Evolutionary conservation across 2,888 invertebrate species (phyloP).

Genomic region (Esperia sulphurella): DNA sequence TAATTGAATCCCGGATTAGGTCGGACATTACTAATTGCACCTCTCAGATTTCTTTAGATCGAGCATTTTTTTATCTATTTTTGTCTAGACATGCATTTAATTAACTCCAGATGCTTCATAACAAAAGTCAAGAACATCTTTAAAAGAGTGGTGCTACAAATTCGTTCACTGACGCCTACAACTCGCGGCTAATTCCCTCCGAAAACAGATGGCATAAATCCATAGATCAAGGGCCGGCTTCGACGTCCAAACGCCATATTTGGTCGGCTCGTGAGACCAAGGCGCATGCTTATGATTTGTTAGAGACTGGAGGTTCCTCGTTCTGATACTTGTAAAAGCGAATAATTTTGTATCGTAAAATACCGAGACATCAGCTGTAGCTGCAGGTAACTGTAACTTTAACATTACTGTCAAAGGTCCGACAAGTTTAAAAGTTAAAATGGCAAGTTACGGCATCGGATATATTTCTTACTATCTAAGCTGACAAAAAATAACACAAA

Average conservation of each 20-base stretch:
- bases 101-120: neutral
- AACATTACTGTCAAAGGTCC: too few species aligned
- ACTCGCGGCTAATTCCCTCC: conserved; percentile 67
- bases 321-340: too few species aligned
- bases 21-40: too few species aligned
- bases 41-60: too few species aligned
- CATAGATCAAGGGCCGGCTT: conserved; percentile 53
- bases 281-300: conserved; percentile 71
- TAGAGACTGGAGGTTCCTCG: conserved; percentile 2
- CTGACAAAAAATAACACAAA: too few species aligned
- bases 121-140: neutral
- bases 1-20: too few species aligned
- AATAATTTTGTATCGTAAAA: too few species aligned
- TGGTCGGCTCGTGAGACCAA: conserved; percentile 63
- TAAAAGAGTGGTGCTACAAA: conserved; percentile 38
- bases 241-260: conserved; percentile 60
- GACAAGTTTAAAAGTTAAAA: too few species aligned
- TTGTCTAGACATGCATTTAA: neutral
- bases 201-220: conserved; percentile 71
- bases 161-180: conserved; percentile 67
- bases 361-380: neutral
- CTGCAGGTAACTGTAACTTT: too few species aligned
- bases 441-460: too few species aligned
- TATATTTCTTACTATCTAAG: too few species aligned
- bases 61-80: too few species aligned